phyloP scores from a whole-genome alignment of 2,888 invertebrate genomes.

The Branchellion lobata region DNA sequence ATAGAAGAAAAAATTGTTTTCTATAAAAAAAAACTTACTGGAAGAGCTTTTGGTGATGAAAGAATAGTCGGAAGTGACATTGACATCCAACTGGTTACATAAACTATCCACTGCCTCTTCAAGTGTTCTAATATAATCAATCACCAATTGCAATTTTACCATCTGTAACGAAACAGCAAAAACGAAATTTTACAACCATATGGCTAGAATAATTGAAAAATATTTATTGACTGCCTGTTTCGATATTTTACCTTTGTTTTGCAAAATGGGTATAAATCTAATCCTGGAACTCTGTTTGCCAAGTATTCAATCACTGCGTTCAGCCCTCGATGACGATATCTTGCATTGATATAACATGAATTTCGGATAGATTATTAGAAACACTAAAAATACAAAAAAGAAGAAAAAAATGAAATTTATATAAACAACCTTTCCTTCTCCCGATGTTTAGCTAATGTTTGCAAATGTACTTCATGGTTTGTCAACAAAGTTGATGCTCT shows the following conservation, averaged over 20 bases:
- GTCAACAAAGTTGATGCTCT: too few species aligned
- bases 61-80: neutral
- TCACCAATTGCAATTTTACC: conserved; percentile 1
- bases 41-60: neutral
- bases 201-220: too few species aligned
- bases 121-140: conserved; percentile 9
- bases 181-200: too few species aligned
- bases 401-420: neutral
- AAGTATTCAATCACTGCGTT: conserved; percentile 57
- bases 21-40: neutral
- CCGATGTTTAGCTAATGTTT: neutral
- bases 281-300: conserved; percentile 56
- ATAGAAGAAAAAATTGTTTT: neutral
- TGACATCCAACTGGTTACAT: neutral
- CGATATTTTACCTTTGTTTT: conserved; percentile 57
- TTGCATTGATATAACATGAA: neutral
- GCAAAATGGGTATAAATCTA: conserved; percentile 53
- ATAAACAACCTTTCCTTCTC: neutral
- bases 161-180: neutral
- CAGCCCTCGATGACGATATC: conserved; percentile 58
- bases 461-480: neutral
- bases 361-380: neutral
- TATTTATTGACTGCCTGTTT: too few species aligned
- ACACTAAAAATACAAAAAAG: neutral
- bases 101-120: neutral